Conservation (phyloP, 2,888 invertebrate species). For the Cheiracanthium punctorium region DNA sequence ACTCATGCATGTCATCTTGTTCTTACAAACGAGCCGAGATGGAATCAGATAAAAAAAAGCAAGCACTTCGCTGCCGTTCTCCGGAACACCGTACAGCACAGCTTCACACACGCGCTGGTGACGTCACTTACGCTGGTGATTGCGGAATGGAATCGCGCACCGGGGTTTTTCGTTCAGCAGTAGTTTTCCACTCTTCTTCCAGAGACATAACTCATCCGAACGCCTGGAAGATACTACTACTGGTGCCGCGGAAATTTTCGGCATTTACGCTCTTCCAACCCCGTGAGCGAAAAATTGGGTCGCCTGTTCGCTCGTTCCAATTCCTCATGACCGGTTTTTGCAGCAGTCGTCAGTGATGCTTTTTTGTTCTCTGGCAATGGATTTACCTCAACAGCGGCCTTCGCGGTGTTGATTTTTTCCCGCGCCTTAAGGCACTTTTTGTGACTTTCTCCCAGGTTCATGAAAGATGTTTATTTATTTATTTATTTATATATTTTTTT, state of each 20-base stretch:
- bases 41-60: too few species aligned
- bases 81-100: not conserved
- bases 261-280: not conserved
- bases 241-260: not conserved
- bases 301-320: conserved; percentile 41
- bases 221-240: not conserved
- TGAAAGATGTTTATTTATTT: too few species aligned
- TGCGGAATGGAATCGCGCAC: too few species aligned
- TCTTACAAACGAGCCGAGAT: too few species aligned
- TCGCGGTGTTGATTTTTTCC: not conserved
- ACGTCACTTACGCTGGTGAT: not conserved
- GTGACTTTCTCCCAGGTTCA: not conserved
- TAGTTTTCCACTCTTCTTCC: too few species aligned
- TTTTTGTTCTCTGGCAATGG: conserved; percentile 29
- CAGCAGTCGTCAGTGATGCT: conserved; percentile 4
- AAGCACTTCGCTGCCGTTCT: not conserved
- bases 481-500: too few species aligned
- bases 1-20: too few species aligned
- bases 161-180: too few species aligned
- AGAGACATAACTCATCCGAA: conserved; percentile 12
- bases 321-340: conserved; percentile 61
- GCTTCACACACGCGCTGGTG: not conserved
- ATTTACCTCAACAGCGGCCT: conserved; percentile 3
- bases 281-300: conserved; percentile 29
- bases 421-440: not conserved